phyloP scores from a whole-genome alignment of 1,140 invertebrate species.

The Carcinoscorpius rotundicauda region DNA sequence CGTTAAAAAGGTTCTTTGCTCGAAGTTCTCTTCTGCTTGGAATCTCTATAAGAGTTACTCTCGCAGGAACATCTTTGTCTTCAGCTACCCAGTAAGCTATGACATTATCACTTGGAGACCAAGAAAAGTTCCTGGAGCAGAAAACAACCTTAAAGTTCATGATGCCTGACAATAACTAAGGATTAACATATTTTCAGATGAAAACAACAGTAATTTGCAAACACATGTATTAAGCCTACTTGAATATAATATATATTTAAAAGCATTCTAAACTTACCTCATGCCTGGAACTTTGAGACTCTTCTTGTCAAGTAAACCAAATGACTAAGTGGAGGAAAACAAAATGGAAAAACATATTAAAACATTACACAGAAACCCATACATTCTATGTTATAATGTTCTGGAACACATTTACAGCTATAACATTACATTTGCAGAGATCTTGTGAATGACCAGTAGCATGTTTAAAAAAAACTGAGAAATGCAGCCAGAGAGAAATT shows the following conservation, averaged over 20 bases:
- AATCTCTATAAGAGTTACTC: conserved; percentile 39
- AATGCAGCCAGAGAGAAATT: no score
- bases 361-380: no score
- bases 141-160: conserved; percentile 13
- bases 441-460: no score
- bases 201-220: no score
- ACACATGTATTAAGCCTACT: no score
- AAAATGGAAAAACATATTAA: no score
- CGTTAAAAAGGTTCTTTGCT: conserved; percentile 94
- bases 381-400: no score
- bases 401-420: no score
- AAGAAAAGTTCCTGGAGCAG: conserved; percentile 68
- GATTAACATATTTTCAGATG: no score
- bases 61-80: conserved; percentile 61
- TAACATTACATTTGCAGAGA: no score
- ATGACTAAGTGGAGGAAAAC: conserved; percentile 48
- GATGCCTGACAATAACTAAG: no score
- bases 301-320: conserved; percentile 85
- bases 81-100: conserved; percentile 98
- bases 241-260: neutral
- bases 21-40: conserved; percentile 72
- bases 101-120: conserved; percentile 94
- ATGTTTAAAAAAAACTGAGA: no score
- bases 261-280: conserved; percentile 30
- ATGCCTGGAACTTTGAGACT: conserved; percentile 86